phyloP scores from a whole-genome alignment of 1,140 invertebrate genomes.

The Papilio xuthus region DNA sequence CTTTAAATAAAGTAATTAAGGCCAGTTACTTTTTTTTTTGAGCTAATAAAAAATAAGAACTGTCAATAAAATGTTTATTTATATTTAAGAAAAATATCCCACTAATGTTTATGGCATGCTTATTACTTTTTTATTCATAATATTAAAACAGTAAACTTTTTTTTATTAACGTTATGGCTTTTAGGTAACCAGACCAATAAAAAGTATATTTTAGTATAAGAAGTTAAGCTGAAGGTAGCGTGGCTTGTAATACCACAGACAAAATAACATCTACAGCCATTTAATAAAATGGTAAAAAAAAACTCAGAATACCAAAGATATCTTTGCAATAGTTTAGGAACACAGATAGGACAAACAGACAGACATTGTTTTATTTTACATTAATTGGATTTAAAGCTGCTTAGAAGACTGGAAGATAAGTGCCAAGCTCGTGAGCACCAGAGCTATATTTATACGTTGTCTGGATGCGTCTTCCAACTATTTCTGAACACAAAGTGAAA shows the following conservation, averaged over 20 bases:
- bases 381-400: not conserved
- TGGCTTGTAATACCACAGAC: too few species aligned
- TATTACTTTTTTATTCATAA: not conserved
- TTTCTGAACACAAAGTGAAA: conserved; percentile 48
- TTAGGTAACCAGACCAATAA: too few species aligned
- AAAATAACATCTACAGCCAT: too few species aligned
- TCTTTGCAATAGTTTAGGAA: not conserved
- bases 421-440: conserved; percentile 49
- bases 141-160: too few species aligned
- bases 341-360: not conserved
- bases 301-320: too few species aligned
- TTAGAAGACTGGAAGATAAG: not conserved
- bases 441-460: conserved; percentile 54
- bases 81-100: conserved; percentile 2
- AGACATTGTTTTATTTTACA: not conserved
- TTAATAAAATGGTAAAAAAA: too few species aligned
- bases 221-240: too few species aligned
- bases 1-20: conserved; percentile 11
- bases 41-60: not conserved
- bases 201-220: too few species aligned
- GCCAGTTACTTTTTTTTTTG: not conserved
- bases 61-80: not conserved
- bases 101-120: not conserved
- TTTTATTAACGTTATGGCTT: too few species aligned
- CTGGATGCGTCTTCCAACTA: conserved; percentile 53